phyloP scores from a whole-genome alignment of 2,113 vertebrate genomes.

The Sphyrna mokarran region DNA sequence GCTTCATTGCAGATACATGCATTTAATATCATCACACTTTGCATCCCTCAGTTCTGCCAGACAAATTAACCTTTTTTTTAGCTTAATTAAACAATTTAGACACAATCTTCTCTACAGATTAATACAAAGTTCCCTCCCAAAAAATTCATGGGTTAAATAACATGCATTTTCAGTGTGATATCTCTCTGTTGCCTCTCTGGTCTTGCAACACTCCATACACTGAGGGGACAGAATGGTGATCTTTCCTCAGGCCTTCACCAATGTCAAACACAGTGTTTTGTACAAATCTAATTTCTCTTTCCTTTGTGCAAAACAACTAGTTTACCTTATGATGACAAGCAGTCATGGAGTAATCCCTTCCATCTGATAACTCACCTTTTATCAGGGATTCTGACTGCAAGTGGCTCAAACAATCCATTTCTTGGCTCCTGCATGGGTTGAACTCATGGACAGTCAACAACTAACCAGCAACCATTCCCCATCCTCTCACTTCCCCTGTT shows the following conservation, averaged over 20 bases:
- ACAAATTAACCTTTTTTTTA: no score
- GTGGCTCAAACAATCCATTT: not conserved
- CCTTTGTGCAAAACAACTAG: not conserved
- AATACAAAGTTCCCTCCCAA: no score
- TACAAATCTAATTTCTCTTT: not conserved
- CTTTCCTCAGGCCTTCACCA: not conserved
- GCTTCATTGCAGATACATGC: no score
- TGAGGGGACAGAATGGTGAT: not conserved
- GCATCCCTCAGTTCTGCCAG: no score
- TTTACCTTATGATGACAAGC: not conserved
- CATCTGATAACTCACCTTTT: not conserved
- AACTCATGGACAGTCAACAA: not conserved
- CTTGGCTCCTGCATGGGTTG: not conserved
- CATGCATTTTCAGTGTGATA: not conserved
- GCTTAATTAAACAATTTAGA: no score
- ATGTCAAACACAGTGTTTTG: not conserved
- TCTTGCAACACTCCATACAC: not conserved
- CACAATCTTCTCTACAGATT: no score
- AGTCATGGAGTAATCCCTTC: not conserved
- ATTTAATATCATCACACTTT: no score
- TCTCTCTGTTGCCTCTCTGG: not conserved
- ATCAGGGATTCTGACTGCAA: not conserved
- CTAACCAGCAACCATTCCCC: not conserved
- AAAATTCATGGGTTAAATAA: no score
- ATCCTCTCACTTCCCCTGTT: not conserved